Percentiles rank a stretch among this genome's conserved stretches.
Conservation (phyloP, 2,797 vertebrate species). For the Trichosurus vulpecula region DNA sequence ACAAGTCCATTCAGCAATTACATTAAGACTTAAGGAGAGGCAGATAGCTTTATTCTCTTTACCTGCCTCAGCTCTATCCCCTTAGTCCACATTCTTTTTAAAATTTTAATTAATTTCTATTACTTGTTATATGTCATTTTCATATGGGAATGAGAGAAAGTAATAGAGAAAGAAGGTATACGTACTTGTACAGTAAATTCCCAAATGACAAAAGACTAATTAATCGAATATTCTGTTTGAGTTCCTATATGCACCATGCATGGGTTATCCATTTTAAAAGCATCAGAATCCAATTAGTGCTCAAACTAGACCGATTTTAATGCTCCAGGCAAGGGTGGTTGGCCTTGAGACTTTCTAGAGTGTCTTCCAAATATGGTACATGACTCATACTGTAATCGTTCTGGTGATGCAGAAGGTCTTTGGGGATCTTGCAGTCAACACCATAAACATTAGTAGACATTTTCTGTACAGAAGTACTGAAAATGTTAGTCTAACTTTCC, state of each 20-base stretch:
- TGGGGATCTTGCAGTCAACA: neutral
- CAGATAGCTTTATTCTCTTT: neutral
- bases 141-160: neutral
- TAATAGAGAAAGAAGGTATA: neutral
- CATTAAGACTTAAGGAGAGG: neutral
- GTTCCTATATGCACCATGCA: neutral
- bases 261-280: neutral
- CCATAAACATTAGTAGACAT: neutral
- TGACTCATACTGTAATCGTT: neutral
- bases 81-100: neutral
- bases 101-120: neutral
- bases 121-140: neutral
- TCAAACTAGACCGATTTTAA: neutral
- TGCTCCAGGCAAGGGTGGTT: neutral
- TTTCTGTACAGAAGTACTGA: neutral
- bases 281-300: neutral
- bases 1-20: neutral
- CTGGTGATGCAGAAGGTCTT: neutral
- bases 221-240: neutral
- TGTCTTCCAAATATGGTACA: neutral
- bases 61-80: neutral
- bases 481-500: neutral
- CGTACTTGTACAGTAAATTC: neutral
- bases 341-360: neutral
- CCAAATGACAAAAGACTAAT: neutral